Conservation (phyloP, 2,113 vertebrate species). For the Caracal caracal region DNA sequence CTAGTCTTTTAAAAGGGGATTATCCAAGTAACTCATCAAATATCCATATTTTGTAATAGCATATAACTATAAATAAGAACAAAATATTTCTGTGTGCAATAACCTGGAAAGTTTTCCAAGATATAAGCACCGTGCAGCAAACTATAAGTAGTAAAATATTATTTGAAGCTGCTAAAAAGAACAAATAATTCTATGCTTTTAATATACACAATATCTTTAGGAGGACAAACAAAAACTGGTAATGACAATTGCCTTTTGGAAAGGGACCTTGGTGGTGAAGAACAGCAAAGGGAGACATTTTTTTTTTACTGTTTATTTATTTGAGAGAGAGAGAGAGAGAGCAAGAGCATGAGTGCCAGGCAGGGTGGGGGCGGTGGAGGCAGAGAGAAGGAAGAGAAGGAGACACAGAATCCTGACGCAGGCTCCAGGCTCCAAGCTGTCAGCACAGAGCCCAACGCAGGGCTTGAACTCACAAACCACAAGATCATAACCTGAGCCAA, state of each 20-base stretch:
- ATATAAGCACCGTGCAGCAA: background rate
- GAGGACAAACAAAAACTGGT: background rate
- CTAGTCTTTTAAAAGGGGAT: background rate
- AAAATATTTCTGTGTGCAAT: background rate
- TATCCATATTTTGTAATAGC: background rate
- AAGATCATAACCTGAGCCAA: too few species aligned
- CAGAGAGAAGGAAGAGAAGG: too few species aligned
- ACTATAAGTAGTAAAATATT: background rate
- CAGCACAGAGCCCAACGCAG: too few species aligned
- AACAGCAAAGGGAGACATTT: background rate
- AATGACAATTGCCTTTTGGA: background rate
- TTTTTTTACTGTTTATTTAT: too few species aligned
- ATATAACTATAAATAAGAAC: background rate
- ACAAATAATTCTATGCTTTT: background rate
- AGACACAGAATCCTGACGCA: too few species aligned
- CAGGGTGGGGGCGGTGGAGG: too few species aligned
- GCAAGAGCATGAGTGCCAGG: too few species aligned
- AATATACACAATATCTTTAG: background rate
- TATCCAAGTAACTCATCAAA: background rate
- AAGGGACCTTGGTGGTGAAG: background rate
- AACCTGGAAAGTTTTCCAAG: background rate
- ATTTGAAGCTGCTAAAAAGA: background rate
- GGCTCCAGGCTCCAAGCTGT: too few species aligned
- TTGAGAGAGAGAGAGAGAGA: too few species aligned
- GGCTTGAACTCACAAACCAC: too few species aligned